Conservation (phyloP, 2,113 vertebrate genomes). For the Pterocles orientalis region DNA sequence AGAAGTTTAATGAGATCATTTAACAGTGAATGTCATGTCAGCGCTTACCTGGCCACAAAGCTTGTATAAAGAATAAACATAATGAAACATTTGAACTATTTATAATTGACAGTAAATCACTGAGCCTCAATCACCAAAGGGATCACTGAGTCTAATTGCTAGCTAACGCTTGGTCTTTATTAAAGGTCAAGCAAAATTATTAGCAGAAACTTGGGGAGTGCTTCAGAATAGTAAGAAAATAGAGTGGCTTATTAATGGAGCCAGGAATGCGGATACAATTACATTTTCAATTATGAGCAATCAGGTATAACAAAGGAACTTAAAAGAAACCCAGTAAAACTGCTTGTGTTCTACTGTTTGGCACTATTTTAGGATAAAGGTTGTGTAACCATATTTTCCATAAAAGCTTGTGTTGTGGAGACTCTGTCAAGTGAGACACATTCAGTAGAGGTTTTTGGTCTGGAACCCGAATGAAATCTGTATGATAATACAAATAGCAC, state of each 20-base stretch:
- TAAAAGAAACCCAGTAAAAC: background rate
- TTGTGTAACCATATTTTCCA: background rate
- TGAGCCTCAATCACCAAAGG: conserved; percentile 10
- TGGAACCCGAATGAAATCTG: background rate
- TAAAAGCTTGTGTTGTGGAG: background rate
- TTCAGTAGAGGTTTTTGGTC: background rate
- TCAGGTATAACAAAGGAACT: background rate
- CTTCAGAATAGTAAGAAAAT: conserved; percentile 9
- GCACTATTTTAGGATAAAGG: background rate
- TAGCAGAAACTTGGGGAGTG: conserved; percentile 8
- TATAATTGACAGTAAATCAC: conserved; percentile 40
- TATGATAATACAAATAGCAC: background rate
- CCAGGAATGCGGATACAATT: background rate
- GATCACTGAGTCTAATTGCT: conserved; percentile 40
- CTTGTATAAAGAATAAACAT: conserved; percentile 32
- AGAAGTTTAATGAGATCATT: conserved; percentile 61
- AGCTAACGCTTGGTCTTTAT: conserved; percentile 49
- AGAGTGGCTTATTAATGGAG: background rate
- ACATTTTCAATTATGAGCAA: background rate
- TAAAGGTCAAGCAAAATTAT: conserved; percentile 63
- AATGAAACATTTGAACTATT: conserved; percentile 47
- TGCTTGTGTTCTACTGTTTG: background rate
- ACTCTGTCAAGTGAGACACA: fast-evolving
- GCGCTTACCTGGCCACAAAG: conserved; percentile 47
- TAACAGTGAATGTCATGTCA: conserved; percentile 53